Evolutionary conservation across 2,797 vertebrate species (phyloP).

Genomic region (Malurus splendens): DNA sequence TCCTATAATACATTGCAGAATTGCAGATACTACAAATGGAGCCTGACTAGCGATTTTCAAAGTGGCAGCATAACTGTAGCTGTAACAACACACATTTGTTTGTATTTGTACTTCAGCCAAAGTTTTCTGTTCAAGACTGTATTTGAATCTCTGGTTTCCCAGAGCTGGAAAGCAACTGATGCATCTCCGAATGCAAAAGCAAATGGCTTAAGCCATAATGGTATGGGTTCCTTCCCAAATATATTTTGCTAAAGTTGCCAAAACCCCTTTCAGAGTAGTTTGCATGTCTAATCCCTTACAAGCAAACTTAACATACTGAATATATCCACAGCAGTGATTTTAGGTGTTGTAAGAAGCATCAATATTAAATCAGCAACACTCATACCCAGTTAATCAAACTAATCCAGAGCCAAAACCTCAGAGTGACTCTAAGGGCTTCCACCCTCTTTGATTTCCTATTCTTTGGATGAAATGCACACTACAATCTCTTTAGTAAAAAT

Average conservation of each 20-base stretch:
- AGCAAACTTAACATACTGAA: background rate
- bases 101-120: conserved; percentile 8
- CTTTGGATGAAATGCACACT: background rate
- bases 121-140: background rate
- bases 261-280: background rate
- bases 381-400: conserved; percentile 14
- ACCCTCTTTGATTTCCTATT: conserved; percentile 1
- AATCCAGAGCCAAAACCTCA: conserved; percentile 40
- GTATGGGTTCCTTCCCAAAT: background rate
- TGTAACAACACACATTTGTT: background rate
- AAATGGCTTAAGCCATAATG: background rate
- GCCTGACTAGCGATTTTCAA: conserved; percentile 24
- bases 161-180: background rate
- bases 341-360: background rate
- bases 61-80: background rate
- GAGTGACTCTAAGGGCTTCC: conserved; percentile 1
- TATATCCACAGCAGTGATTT: background rate
- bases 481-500: conserved; percentile 1
- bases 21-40: conserved; percentile 44
- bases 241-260: background rate
- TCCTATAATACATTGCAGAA: conserved; percentile 38
- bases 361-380: conserved; percentile 2
- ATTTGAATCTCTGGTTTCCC: background rate
- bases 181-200: background rate
- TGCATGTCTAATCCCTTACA: background rate